These are phyloP conservation scores for Linnaemya tessellans DNA, from an alignment of 2,888 invertebrate species.

Conservation along the genomic window DNA sequence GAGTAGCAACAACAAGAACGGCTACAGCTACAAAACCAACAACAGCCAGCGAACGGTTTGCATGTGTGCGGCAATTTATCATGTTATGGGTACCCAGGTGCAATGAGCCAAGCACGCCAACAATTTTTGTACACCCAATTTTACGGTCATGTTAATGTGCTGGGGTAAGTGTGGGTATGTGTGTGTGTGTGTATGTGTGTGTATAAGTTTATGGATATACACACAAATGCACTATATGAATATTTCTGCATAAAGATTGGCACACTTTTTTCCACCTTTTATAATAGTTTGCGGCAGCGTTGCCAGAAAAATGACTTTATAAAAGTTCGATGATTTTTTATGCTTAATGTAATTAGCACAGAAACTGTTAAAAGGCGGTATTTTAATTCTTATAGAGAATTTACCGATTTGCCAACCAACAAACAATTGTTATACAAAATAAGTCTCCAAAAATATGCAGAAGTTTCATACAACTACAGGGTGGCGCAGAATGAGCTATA, in stretches of 20 bases:
- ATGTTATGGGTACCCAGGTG: constrained; percentile 71
- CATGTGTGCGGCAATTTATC: constrained; percentile 63
- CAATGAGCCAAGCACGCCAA: constrained; percentile 70
- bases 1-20: constrained; percentile 1
- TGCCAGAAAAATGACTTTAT: too few relatives aligned
- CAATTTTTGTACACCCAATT: constrained; percentile 61
- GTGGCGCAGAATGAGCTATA: too few relatives aligned
- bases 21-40: not conserved
- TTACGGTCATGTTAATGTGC: constrained; percentile 5
- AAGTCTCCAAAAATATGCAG: too few relatives aligned
- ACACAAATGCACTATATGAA: not conserved
- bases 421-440: too few relatives aligned
- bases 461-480: too few relatives aligned
- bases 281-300: constrained; percentile 10
- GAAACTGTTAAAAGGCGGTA: too few relatives aligned
- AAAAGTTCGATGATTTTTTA: too few relatives aligned
- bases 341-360: too few relatives aligned
- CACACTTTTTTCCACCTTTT: constrained; percentile 53
- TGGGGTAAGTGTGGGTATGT: not conserved
- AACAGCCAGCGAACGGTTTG: not conserved
- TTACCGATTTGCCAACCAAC: too few relatives aligned
- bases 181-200: not conserved
- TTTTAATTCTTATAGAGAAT: too few relatives aligned
- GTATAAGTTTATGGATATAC: not conserved
- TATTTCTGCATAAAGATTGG: constrained; percentile 17